Evolutionary conservation across 2,113 vertebrate species (phyloP), one percentile per base, ranked within the genome.

Genomic region (Phyllostomus hastatus): DNA sequence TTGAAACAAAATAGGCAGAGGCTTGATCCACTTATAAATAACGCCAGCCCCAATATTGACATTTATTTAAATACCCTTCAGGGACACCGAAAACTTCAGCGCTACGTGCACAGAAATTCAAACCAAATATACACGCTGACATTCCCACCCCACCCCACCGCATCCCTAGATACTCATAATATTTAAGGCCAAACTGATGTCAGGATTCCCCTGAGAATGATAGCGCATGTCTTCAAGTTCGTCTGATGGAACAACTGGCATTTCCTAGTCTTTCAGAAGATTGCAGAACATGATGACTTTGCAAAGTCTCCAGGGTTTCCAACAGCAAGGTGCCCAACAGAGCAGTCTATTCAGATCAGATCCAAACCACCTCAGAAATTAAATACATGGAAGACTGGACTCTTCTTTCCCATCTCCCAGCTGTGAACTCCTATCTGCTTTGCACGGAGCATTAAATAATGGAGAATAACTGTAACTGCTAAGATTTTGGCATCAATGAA

Each of bases 11-110:
- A 50, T 64, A 79, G 26, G 48, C 43, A 72, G 50, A 54, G 12
- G 69, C 28, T 84, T 88, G 66, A 75, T 90, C 41, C 12, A 80
- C 26, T 93, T 84, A 75, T 33, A 22, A 31, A 50, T 46, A 83
- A 64, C 46, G 54, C 67, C 20, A 70, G 19, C 35, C 35, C 48
- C 88, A 90, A 89, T 33, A 84, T 26, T 87, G 87, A 41, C 28
- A 93, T 94, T 95, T 93, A 67, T 94, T 96, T 88, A 73, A 70
- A 75, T 88, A 81, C 16, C 17, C 80, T 92, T 43, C 15, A 69
- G 67, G 52, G 95, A 57, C 22, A 78, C 33, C 72, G 35, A 85
- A 46, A 50, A 75, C 70, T 92, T 90, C 52, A 73, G 11, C 22
- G 22, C 70, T 67, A 33, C 26, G 76, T 6, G 46, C 35, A 81